Percentiles rank a stretch among this genome's conserved stretches.
These are phyloP conservation scores for Schrankia costaestrigalis DNA, from an alignment of 2,888 invertebrate genomes.

Conservation along the genomic window DNA sequence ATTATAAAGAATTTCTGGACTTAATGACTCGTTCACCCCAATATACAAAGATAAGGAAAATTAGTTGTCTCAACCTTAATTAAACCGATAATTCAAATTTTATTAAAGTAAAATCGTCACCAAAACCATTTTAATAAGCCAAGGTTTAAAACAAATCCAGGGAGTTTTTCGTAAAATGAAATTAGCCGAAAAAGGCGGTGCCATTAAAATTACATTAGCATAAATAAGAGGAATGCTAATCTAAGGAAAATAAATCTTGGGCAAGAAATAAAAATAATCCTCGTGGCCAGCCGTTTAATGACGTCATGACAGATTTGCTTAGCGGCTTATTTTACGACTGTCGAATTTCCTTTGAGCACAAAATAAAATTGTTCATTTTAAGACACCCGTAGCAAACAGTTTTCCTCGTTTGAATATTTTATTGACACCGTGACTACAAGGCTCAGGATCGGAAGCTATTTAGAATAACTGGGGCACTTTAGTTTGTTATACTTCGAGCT, in stretches of 20 bases:
- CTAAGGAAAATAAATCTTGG: conserved; percentile 77
- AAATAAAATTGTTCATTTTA: conserved; percentile 25
- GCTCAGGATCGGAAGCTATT: no score
- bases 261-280: conserved; percentile 75
- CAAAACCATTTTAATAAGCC: conserved; percentile 67
- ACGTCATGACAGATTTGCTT: conserved; percentile 58
- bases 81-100: conserved; percentile 62
- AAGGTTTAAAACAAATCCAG: conserved; percentile 68
- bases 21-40: conserved; percentile 29
- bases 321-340: conserved; percentile 34
- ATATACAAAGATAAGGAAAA: conserved; percentile 33
- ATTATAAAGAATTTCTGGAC: conserved; percentile 23
- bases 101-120: conserved; percentile 63
- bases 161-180: conserved; percentile 75
- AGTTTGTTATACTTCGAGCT: no score
- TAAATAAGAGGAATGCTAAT: conserved; percentile 80
- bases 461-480: no score
- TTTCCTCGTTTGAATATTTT: conserved; percentile 21
- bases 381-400: conserved; percentile 19
- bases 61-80: conserved; percentile 35
- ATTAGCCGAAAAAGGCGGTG: conserved; percentile 76
- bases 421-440: conserved; percentile 14
- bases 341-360: conserved; percentile 24
- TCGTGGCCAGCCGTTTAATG: conserved; percentile 55
- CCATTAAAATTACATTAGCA: conserved; percentile 81